Base-by-base conservation (phyloP, 2,113 vertebrate species). In the Indicator maculatus region DNA sequence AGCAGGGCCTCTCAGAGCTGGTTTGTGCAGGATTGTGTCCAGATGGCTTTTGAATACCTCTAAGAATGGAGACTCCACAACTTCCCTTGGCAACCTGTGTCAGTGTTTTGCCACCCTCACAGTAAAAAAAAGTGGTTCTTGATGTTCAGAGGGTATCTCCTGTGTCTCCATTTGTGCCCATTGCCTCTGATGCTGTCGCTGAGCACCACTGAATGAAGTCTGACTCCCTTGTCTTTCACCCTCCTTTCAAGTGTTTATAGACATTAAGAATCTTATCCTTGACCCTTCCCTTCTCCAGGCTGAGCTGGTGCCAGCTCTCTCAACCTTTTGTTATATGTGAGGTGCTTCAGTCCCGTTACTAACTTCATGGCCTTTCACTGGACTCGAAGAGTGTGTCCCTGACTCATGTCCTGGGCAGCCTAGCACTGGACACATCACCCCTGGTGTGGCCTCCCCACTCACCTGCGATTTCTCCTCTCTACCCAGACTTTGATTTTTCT, bases 11-110 rank as follows among this genome's bases (percentile, higher is more conserved):
- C n/a, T 15, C 39, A 3, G 16, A 45, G 23, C 19, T 0, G 3
- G 16, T 15, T 15, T 18, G 8, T 4, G n/a, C 27, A 59, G 2
- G 11, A 8, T 9, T 1, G 0, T 11, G 2, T 66, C 31, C 52
- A 28, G 41, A 2, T 5, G 27, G 50, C 10, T 58, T 70, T 28
- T 30, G 9, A 47, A 3, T 39, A 2, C 61, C 55, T 53, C 38
- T 24, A 27, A 12, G 24, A 11, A 3, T 18, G 79, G 55, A 90
- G 71, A 87, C 38, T 65, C 80, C 88, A 90, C 76, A 73, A 20
- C 61, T 79, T 92, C 11, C 27, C 41, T 83, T 56, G 87, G 71
- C 88, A 74, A 45, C 33, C 24, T 55, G 12, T 55, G 12, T 21
- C 4, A 15, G 24, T 23, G 28, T 36, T 67, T 7, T 5, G 8